A percentile compares a stretch with the other conserved stretches of the same genome.
Evolutionary conservation across 1,140 invertebrate genomes (phyloP).

Genomic region (Agrypnia vestita): DNA sequence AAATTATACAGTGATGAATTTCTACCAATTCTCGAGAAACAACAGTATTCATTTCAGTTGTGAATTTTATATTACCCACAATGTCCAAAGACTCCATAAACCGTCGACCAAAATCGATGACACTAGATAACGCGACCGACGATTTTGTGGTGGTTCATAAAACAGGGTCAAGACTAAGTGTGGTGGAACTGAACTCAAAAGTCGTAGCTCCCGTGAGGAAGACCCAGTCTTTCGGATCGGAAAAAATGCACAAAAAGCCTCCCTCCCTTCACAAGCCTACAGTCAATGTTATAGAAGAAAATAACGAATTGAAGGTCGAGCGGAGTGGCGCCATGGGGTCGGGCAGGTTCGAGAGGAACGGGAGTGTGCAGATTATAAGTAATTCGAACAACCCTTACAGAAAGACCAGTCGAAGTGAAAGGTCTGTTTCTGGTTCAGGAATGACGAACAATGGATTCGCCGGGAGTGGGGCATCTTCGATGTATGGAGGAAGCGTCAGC

Average conservation of each 20-base stretch:
- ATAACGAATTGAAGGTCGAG: background rate
- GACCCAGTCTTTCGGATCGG: conserved; percentile 20
- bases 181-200: background rate
- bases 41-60: no score
- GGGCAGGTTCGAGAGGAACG: conserved; percentile 23
- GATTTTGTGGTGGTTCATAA: background rate
- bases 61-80: background rate
- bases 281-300: conserved; percentile 44
- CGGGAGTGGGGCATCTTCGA: conserved; percentile 36
- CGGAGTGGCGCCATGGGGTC: background rate
- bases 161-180: background rate
- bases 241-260: conserved; percentile 15
- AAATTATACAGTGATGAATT: no score
- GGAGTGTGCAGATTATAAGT: background rate
- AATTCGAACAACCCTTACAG: conserved; percentile 33
- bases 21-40: no score
- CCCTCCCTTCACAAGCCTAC: background rate
- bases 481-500: conserved; percentile 32
- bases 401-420: conserved; percentile 13
- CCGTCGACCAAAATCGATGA: background rate
- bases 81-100: conserved; percentile 14
- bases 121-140: background rate
- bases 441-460: conserved; percentile 39
- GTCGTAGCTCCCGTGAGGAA: background rate
- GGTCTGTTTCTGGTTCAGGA: background rate